These are phyloP conservation scores for Orius insidiosus DNA, from an alignment of 1,140 invertebrate genomes.

Conservation along the genomic window DNA sequence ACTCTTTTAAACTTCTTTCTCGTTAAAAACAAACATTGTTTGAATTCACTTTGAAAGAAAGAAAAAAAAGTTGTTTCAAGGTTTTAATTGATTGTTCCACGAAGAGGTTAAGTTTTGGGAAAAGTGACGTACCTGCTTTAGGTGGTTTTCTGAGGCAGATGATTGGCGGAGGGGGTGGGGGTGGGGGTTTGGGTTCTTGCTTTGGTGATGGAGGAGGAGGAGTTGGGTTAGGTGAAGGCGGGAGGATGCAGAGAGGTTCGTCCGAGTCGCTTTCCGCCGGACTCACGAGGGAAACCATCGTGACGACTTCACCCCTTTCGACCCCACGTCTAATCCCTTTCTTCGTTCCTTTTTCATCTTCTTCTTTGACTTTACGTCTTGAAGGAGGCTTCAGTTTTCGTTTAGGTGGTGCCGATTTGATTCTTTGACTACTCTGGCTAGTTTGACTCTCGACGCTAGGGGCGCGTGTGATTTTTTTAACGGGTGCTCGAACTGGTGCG, in stretches of 20 bases:
- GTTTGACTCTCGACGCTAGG: not conserved
- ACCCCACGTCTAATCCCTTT: conserved; percentile 5
- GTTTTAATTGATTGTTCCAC: not conserved
- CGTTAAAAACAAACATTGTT: too few relatives aligned
- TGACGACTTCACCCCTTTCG: conserved; percentile 15
- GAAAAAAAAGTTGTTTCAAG: too few relatives aligned
- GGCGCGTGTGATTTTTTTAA: conserved; percentile 3
- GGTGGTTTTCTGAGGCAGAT: conserved; percentile 6
- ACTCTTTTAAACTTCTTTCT: too few relatives aligned
- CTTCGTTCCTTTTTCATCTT: not conserved
- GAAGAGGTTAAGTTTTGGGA: not conserved
- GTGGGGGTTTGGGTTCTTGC: not conserved
- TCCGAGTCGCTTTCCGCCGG: conserved; percentile 15
- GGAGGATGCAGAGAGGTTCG: not conserved
- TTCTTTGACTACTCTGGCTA: not conserved
- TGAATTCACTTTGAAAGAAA: too few relatives aligned
- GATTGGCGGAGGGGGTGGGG: conserved; percentile 7
- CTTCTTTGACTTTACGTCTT: not conserved
- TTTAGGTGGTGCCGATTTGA: conserved; percentile 7
- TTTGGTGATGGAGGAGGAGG: not conserved
- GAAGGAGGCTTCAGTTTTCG: conserved; percentile 3
- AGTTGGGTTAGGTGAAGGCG: conserved; percentile 1
- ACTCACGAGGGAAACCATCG: conserved; percentile 18
- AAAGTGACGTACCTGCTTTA: conserved; percentile 13
- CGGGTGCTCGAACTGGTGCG: conserved; percentile 2